phyloP scores from a whole-genome alignment of 2,113 vertebrate genomes.

The Epinephelus cyanopodus region DNA sequence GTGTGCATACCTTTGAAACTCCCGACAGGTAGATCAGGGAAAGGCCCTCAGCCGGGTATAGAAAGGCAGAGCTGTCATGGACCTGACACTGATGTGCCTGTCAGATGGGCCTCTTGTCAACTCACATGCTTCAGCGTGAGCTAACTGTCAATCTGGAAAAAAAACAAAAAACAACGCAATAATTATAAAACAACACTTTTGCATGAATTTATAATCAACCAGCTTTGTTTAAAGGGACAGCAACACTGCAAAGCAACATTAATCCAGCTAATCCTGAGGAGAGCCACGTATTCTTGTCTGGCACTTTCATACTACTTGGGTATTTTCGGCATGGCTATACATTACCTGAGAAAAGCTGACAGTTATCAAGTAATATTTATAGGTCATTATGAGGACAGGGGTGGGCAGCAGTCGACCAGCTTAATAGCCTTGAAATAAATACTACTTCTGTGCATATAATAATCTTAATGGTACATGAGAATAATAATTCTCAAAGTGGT shows the following conservation, averaged over 20 bases:
- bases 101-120: slow-evolving; percentile 18
- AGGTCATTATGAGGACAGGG: too few species aligned
- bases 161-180: too few species aligned
- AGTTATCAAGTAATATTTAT: too few species aligned
- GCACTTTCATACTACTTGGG: too few species aligned
- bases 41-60: background rate
- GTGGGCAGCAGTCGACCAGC: too few species aligned
- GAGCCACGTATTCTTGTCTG: background rate
- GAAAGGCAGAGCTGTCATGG: slow-evolving; percentile 20
- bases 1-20: slow-evolving; percentile 14
- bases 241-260: background rate
- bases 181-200: background rate
- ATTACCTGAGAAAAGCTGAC: background rate
- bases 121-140: slow-evolving; percentile 1
- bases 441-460: background rate
- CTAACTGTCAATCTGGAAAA: background rate
- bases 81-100: slow-evolving; percentile 30
- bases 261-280: background rate
- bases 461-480: background rate
- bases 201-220: background rate
- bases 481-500: background rate
- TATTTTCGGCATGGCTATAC: too few species aligned
- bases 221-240: background rate
- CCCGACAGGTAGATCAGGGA: slow-evolving; percentile 11
- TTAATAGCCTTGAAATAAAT: background rate